These are phyloP conservation scores for Callorhinus ursinus DNA, from an alignment of 2,113 vertebrate species.

Conservation along the genomic window DNA sequence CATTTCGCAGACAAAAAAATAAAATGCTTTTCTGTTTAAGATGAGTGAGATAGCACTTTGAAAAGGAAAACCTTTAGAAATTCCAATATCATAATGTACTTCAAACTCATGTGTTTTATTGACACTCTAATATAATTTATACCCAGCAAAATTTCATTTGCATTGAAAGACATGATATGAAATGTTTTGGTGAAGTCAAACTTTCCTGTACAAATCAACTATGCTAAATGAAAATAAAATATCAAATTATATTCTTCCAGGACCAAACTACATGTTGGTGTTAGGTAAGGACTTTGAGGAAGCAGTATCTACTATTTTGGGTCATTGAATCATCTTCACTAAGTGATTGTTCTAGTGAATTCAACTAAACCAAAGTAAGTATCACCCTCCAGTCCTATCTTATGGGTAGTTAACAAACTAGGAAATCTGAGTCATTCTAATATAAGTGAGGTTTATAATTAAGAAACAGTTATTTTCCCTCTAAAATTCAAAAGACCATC, in stretches of 20 bases:
- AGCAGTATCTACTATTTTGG: background rate
- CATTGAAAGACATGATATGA: background rate
- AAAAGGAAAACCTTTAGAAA: background rate
- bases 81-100: background rate
- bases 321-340: background rate
- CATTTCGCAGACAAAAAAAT: background rate
- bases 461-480: background rate
- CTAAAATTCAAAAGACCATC: background rate
- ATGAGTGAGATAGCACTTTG: background rate
- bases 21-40: background rate
- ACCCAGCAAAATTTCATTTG: background rate
- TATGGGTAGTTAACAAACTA: background rate
- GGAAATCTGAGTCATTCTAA: background rate
- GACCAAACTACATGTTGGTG: background rate
- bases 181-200: background rate
- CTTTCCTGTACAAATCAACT: background rate
- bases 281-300: background rate
- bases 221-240: background rate
- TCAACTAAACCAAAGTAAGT: slow-evolving; percentile 3
- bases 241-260: background rate
- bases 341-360: background rate
- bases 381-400: background rate
- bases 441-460: background rate
- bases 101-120: background rate
- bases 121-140: background rate